Evolutionary conservation across 1,140 invertebrate species (phyloP), one percentile per base, ranked within the genome.

Genomic region (Drosophila kohkoa): DNA sequence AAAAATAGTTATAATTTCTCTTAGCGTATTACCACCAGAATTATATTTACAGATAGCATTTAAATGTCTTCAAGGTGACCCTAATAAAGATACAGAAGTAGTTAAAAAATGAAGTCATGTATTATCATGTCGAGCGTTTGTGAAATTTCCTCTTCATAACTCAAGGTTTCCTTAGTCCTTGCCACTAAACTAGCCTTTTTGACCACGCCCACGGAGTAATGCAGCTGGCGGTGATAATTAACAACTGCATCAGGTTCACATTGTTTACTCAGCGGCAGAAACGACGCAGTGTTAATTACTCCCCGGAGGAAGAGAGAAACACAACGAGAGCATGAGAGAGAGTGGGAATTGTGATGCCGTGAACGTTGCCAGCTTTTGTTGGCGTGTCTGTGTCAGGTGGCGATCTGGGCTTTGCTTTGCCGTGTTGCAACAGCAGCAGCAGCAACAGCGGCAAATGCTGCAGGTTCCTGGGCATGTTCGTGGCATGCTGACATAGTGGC

Each of bases 271-370:
- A 66, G 62, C 54, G 72, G 38, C 76, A 65, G 58, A 43, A 72
- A 30, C 81, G 83, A 78, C 83, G 83, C 83, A 88, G 85, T 89
- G 83, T 89, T 88, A 88, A 88, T 88, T 88, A 88, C 83, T 88
- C 83, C 81, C 81, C 55, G 67, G 70, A 52, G 74, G 30, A 3
- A 15, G 25, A 52, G 25, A n/a, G 49, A 52, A 25, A 30, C 25
- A 52, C 4, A 35, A n/a, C 1, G 11, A 13, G 6, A 15, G 13
- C 13, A 3, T 4, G 11, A 15, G n/a, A 8, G 11, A 15, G 30
- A 30, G 11, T 15, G 28, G 11, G n/a, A n/a, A 13, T n/a, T 43
- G 41, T 43, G 41, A n/a, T 5, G 41, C 7, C n/a, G n/a, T 43
- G 0, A 4, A 3, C 41, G 41, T 13, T 43, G n/a, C 41, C 41